Percentiles rank a stretch among this genome's conserved stretches.
Conservation (phyloP, 2,888 invertebrate species). For the Apomyelois bistriatella region DNA sequence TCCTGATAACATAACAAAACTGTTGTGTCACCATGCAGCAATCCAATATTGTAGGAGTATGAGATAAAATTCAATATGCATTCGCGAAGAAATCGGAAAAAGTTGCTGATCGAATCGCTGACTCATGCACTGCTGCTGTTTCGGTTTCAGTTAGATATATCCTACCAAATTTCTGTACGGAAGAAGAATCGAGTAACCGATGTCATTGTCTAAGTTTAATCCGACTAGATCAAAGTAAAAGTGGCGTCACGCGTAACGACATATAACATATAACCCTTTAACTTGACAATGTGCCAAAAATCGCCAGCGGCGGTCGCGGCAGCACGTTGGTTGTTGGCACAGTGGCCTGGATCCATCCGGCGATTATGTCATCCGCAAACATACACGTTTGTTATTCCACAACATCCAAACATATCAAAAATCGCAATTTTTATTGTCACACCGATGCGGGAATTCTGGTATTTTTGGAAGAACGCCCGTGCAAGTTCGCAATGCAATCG, state of each 20-base stretch:
- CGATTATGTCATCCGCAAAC: constrained; percentile 74
- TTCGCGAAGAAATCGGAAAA: no score
- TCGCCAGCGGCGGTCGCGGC: constrained; percentile 44
- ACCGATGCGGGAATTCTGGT: constrained; percentile 41
- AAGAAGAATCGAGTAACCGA: no score
- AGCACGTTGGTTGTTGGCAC: constrained; percentile 59
- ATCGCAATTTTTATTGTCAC: constrained; percentile 48
- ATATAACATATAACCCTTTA: constrained; percentile 69
- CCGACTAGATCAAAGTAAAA: constrained; percentile 30
- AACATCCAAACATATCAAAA: constrained; percentile 45
- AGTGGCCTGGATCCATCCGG: constrained; percentile 67
- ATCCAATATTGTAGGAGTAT: no score
- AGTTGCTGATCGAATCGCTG: no score
- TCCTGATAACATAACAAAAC: no score
- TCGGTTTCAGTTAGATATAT: no score
- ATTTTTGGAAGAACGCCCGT: constrained; percentile 59
- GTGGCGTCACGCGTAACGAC: constrained; percentile 42
- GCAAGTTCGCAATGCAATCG: constrained; percentile 28
- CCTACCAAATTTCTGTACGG: no score
- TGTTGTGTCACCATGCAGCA: no score
- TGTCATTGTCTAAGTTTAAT: no score
- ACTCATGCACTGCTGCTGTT: no score
- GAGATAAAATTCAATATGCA: no score
- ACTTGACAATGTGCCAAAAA: constrained; percentile 68
- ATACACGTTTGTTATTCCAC: constrained; percentile 59